A percentile compares a stretch with the other conserved stretches of the same genome.
Evolutionary conservation across 1,140 invertebrate genomes (phyloP).

Genomic region (Micrasema longulum): DNA sequence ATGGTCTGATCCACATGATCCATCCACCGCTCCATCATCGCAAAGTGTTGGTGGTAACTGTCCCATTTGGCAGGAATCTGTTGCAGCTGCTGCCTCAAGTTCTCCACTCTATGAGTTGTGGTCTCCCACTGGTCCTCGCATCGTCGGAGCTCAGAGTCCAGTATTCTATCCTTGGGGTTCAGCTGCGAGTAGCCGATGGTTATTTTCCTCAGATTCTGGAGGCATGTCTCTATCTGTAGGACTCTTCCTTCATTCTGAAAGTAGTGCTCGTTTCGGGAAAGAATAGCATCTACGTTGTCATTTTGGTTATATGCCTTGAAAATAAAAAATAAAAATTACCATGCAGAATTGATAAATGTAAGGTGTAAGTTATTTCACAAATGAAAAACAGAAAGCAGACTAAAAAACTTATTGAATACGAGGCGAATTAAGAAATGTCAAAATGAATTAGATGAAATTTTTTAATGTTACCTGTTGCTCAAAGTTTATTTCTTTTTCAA

Average conservation of each 20-base stretch:
- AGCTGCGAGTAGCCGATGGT: constrained; percentile 74
- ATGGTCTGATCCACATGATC: constrained; percentile 86
- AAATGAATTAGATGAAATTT: too few species aligned
- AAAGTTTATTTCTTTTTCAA: constrained; percentile 88
- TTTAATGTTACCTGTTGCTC: constrained; percentile 76
- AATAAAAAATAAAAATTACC: too few species aligned
- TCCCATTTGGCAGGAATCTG: constrained; percentile 93
- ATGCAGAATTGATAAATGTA: too few species aligned
- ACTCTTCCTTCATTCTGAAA: constrained; percentile 78
- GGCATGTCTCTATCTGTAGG: constrained; percentile 77
- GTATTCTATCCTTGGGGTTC: constrained; percentile 72
- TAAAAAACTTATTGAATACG: too few species aligned
- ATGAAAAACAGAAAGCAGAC: too few species aligned
- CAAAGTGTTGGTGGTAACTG: constrained; percentile 84
- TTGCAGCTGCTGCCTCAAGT: constrained; percentile 81
- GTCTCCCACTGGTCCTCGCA: constrained; percentile 81
- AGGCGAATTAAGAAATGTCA: too few species aligned
- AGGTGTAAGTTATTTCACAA: too few species aligned
- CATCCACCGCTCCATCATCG: constrained; percentile 92
- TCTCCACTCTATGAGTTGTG: constrained; percentile 77
- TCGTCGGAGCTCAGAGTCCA: constrained; percentile 75
- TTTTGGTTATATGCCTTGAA: constrained; percentile 81
- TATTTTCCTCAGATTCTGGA: constrained; percentile 81
- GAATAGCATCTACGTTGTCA: constrained; percentile 82
- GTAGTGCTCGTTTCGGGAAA: constrained; percentile 82